Base-by-base conservation (phyloP, 2,888 invertebrate genomes). In the Acanthoscelides obtectus region DNA sequence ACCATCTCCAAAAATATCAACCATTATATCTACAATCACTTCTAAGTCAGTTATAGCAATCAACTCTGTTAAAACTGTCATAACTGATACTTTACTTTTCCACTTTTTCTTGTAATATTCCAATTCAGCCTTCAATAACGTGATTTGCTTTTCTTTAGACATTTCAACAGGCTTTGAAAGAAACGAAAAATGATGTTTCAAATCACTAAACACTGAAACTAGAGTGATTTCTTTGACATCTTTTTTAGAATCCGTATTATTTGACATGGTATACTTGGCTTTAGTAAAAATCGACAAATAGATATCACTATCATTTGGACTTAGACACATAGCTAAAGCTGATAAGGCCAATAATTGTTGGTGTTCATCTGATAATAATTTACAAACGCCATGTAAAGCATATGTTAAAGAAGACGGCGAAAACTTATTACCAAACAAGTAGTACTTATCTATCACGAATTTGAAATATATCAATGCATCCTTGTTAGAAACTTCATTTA, bases 41-140 rank as follows among this genome's bases (percentile, higher is more conserved):
- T 75, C 64, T 27, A 74, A 66, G 69, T 80, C 78, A 20, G 79
- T 76, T 22, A 79, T 72, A 70, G 75, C 20, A 69, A 66, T 72
- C 22, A 83, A 70, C 69, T 82, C 78, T 22, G 75, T 76, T 27
- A 80, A 76, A 17, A 76, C 77, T 20, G 73, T 69, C 73, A 75
- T 75, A 73, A 82, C 78, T 0, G 82, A 74, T n/a, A 77, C 25
- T 73, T 80, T 81, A 71, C 81, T 82, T 67, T 76, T 79, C 82
- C 82, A 83, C 19, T 73, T 71, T 66, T 70, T 72, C 71, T 78
- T 78, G 71, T 83, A 83, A n/a, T 74, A 73, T 20, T 74, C 71
- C 67, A 83, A 73, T 73, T 83, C 83, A 25, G 73, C 71, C 22
- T 73, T 71, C 66, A 81, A 71, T 63, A 83, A 71, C n/a, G 77